Base-by-base conservation (phyloP, 2,888 invertebrate species). In the Octodonta nipae region DNA sequence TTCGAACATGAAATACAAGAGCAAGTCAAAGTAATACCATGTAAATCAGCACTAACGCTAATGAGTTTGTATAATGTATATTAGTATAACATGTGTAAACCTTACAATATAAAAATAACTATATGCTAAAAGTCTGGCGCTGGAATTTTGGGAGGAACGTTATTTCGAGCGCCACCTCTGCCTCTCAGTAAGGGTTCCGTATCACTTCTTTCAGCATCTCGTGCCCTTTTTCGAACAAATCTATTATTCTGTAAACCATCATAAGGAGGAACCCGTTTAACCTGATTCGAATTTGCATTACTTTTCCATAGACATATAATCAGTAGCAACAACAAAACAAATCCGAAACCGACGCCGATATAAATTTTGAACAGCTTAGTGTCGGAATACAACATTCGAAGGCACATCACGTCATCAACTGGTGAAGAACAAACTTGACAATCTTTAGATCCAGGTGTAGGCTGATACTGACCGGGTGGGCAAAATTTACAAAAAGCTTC, bases 401-500 rank as follows among this genome's bases (percentile, higher is more conserved):
- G 40, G 36, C 61, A 61, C 33, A 51, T 50, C 7, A 48, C 34
- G 42, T 62, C 57, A 37, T 61, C 57, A 10, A 63, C 48, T 3
- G 56, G 57, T 3, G 58, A 55, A 3, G 47, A 45, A 42, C 62
- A 63, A 2, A 45, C 39, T 3, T 57, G 31, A 38, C 62, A 63
- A 7, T 50, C 48, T 40, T 50, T 54, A 4, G 60, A 56, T 7
- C 60, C 63, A 11, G 49, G 43, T n/a, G 44, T 42, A 1, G 57
- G 57, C 40, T 63, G 62, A 37, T 58, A 63, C 28, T 59, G 52
- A 6, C 55, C 56, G 14, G 41, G 37, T 3, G 60, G 60, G 40
- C 63, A 63, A 11, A 47, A 37, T 13, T 42, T 47, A 37, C 63
- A 63, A 33, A 46, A 52, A 1, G 57, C 52, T 34, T 52, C 53